Evolutionary conservation across 2,888 invertebrate genomes (phyloP).

Genomic region (Coleophora flavipennella): DNA sequence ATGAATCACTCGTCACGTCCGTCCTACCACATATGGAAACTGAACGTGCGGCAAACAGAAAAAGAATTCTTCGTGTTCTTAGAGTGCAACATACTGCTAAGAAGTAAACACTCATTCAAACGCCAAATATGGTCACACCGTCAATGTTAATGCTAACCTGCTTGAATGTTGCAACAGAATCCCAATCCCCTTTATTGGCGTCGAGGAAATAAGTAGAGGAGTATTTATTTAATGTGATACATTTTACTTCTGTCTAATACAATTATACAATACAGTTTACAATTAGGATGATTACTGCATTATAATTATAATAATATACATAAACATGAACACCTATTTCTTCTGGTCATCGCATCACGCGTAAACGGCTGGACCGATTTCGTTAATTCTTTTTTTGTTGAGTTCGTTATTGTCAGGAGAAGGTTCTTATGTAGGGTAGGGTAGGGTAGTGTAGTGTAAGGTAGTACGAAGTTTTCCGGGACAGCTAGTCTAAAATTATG

Average conservation of each 20-base stretch:
- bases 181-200: constrained; percentile 34
- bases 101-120: constrained; percentile 19
- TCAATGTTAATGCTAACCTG: constrained; percentile 31
- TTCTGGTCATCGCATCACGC: too few species aligned
- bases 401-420: too few species aligned
- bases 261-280: constrained; percentile 3
- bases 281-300: constrained; percentile 8
- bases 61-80: constrained; percentile 33
- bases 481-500: too few species aligned
- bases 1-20: constrained; percentile 42
- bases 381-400: too few species aligned
- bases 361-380: too few species aligned
- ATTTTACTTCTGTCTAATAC: too few species aligned
- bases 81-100: constrained; percentile 20
- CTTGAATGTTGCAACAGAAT: constrained; percentile 33
- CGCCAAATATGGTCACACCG: constrained; percentile 40
- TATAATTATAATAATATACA: too few species aligned
- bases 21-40: constrained; percentile 30
- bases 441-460: too few species aligned
- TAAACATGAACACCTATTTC: too few species aligned
- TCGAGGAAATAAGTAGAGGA: constrained; percentile 36
- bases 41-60: constrained; percentile 28
- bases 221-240: constrained; percentile 6
- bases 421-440: too few species aligned
- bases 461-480: too few species aligned